These are phyloP conservation scores for Eilema griseolum DNA, from an alignment of 2,888 invertebrate genomes.

Conservation along the genomic window DNA sequence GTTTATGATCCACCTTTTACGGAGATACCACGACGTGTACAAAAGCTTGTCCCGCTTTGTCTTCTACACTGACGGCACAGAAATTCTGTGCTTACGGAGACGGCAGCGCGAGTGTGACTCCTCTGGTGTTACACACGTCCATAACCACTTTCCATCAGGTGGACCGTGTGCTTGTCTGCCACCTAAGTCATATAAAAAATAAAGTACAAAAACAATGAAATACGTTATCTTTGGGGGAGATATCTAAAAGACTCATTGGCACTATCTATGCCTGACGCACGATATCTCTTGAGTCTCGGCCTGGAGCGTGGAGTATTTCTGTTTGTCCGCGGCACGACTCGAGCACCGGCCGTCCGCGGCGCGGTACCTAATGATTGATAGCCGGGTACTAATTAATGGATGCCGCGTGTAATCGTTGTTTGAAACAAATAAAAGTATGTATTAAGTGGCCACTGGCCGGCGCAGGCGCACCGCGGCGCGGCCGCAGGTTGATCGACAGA, in stretches of 20 bases:
- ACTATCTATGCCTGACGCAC: not conserved
- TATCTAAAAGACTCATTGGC: not conserved
- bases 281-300: not conserved
- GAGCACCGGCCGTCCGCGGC: not conserved
- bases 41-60: too few species aligned
- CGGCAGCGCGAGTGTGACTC: too few species aligned
- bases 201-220: not conserved
- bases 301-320: not conserved
- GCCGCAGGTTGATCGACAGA: conserved; percentile 13
- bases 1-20: not conserved
- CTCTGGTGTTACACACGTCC: too few species aligned
- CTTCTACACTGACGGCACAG: too few species aligned
- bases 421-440: conserved; percentile 44
- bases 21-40: not conserved
- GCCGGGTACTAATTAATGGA: conserved; percentile 41
- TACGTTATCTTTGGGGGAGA: not conserved
- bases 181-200: too few species aligned
- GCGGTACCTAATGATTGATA: conserved; percentile 29
- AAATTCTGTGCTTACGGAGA: too few species aligned
- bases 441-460: conserved; percentile 39
- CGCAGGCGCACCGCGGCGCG: conserved; percentile 5
- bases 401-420: conserved; percentile 38
- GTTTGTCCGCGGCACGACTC: not conserved
- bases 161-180: too few species aligned
- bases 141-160: too few species aligned